A percentile compares a stretch with the other conserved stretches of the same genome.
Conservation (phyloP, 2,113 vertebrate genomes). For the Lampris megalopsis region DNA sequence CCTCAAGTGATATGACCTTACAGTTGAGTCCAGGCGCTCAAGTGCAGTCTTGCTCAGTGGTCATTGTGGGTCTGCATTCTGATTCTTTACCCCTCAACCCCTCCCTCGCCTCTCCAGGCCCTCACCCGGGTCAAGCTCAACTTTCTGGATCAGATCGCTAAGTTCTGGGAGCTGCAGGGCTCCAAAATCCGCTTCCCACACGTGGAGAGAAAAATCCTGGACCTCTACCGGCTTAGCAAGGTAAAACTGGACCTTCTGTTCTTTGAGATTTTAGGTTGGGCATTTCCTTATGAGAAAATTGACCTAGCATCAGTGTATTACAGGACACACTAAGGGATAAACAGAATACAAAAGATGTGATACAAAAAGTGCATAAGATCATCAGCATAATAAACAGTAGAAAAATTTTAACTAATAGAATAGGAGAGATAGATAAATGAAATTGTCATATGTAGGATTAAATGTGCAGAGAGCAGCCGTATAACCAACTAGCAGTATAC, state of each 20-base stretch:
- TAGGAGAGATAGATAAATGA: no score
- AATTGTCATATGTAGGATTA: no score
- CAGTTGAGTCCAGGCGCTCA: slow-evolving; percentile 17
- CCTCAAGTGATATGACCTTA: not conserved
- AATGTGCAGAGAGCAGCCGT: no score
- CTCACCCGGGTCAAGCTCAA: slow-evolving; percentile 97
- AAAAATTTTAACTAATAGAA: no score
- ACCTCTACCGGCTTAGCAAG: slow-evolving; percentile 96
- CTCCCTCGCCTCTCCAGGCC: slow-evolving; percentile 76
- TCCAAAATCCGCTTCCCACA: slow-evolving; percentile 95
- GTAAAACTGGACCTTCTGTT: slow-evolving; percentile 66
- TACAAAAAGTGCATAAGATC: no score
- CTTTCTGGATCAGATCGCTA: slow-evolving; percentile 97
- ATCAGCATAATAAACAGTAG: no score
- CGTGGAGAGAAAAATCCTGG: slow-evolving; percentile 94
- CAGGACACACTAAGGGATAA: no score
- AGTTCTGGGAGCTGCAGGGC: slow-evolving; percentile 98
- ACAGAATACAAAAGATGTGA: no score
- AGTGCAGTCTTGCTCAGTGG: slow-evolving; percentile 11
- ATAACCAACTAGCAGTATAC: no score
- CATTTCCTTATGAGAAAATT: no score
- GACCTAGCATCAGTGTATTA: no score
- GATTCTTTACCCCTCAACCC: slow-evolving; percentile 1
- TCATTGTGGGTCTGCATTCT: not conserved
- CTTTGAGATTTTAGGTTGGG: no score